Evolutionary conservation across 2,888 invertebrate genomes (phyloP).

Genomic region (Tinea semifulvella): DNA sequence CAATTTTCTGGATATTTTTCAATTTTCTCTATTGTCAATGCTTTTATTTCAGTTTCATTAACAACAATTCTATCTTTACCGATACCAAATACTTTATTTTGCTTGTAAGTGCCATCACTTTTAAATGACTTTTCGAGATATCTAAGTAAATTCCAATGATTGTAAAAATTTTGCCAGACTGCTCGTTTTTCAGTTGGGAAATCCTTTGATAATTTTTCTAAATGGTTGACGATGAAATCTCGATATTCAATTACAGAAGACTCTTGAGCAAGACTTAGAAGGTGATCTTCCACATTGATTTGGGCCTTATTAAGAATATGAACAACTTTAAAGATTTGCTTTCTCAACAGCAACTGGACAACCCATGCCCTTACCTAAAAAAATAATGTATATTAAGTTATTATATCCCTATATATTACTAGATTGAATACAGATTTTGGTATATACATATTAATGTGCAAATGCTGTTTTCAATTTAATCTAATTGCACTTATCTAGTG

Average conservation of each 20-base stretch:
- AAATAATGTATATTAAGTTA: not conserved
- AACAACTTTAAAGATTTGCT: slow-evolving; percentile 71
- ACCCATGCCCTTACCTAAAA: slow-evolving; percentile 70
- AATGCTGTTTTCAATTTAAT: too few relatives aligned
- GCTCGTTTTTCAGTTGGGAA: slow-evolving; percentile 36
- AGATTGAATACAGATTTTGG: too few relatives aligned
- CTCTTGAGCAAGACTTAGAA: slow-evolving; percentile 65
- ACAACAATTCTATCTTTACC: slow-evolving; percentile 49
- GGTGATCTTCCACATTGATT: slow-evolving; percentile 64
- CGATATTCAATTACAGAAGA: slow-evolving; percentile 67
- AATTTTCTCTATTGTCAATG: slow-evolving; percentile 55
- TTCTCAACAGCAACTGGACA: slow-evolving; percentile 66
- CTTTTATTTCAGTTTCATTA: slow-evolving; percentile 56
- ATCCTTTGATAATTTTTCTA: slow-evolving; percentile 60
- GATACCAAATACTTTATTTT: slow-evolving; percentile 56
- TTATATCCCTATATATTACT: too few relatives aligned
- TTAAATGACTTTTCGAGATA: slow-evolving; percentile 59
- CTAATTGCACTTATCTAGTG: too few relatives aligned
- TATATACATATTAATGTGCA: too few relatives aligned
- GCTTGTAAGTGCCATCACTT: slow-evolving; percentile 53
- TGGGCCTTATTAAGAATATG: slow-evolving; percentile 72
- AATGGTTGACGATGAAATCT: slow-evolving; percentile 72
- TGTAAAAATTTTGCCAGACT: slow-evolving; percentile 44
- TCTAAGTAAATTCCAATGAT: slow-evolving; percentile 52
- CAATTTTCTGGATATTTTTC: slow-evolving; percentile 53